Evolutionary conservation across 2,797 vertebrate genomes (phyloP), one percentile per base, ranked within the genome.

Genomic region (Parauchenoglanis punctatus): DNA sequence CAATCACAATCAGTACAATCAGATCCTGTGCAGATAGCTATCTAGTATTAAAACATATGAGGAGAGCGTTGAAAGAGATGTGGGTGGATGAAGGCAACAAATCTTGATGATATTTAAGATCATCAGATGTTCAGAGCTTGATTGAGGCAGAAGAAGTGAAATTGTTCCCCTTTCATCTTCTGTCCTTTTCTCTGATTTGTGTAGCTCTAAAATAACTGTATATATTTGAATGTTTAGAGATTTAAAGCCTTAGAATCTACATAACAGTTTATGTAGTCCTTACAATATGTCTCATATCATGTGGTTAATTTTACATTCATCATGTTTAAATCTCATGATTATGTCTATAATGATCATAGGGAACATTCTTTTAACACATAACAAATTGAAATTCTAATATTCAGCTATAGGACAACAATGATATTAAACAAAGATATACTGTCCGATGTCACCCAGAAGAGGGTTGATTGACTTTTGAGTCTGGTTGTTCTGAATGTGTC

Each of bases 41-140:
- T 91, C 68, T 86, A 85, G 86, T 85, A 80, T 91, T 91, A 84
- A 91, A 88, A 90, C 46, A 77, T 91, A 77, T 7, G 59, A 77
- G 67, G 86, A 87, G 90, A 86, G 83, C 87, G 86, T 87, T 83
- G 54, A 92, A 88, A 91, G 86, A 90, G 75, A 68, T 80, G 17
- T 78, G 73, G 46, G 82, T 84, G 85, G 85, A 70, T 25, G 59
- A 28, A 25, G 81, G 84, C 86, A 86, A 40, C 54, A 67, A 85
- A 90, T 90, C 90, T 90, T 89, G 86, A 93, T 58, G 28, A 17
- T 91, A 91, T 92, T 93, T 86, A 87, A 90, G 86, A 91, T 91
- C 89, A 93, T 93, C 92, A 91, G 90, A 68, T 81, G 88, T 78
- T 52, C 83, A 85, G 86, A 84, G 87, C 89, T 89, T 91, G 87